phyloP scores from a whole-genome alignment of 2,797 vertebrate species.

The Chloroceryle inda region DNA sequence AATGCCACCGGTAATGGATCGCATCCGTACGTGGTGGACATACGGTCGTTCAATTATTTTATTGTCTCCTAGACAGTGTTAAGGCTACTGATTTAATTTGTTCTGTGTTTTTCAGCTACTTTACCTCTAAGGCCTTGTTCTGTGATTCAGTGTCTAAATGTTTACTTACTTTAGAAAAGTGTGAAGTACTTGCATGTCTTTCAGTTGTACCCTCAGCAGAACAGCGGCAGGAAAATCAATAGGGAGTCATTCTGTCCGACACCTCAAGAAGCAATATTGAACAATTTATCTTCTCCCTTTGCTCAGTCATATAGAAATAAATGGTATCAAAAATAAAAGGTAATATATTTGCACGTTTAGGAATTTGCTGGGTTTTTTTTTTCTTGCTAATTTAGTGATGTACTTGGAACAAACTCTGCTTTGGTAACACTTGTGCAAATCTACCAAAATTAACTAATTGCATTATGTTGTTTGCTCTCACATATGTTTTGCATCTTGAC shows the following conservation, averaged over 20 bases:
- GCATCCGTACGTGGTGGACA: neutral
- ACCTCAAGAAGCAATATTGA: conserved; percentile 2
- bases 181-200: neutral
- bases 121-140: conserved; percentile 6
- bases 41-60: neutral
- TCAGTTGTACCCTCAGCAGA: conserved; percentile 20
- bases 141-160: conserved; percentile 13
- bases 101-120: neutral
- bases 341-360: neutral
- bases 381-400: neutral
- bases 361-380: neutral
- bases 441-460: conserved; percentile 48
- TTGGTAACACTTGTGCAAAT: conserved; percentile 45
- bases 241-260: conserved; percentile 8
- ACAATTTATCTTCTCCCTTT: conserved; percentile 6
- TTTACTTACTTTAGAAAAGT: conserved; percentile 8
- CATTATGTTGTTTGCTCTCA: conserved; percentile 56
- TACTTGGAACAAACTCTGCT: conserved; percentile 26
- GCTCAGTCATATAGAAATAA: neutral
- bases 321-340: neutral
- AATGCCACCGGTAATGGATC: neutral
- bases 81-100: neutral
- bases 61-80: neutral
- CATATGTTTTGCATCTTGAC: conserved; percentile 18
- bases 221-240: conserved; percentile 49